Evolutionary conservation across 1,140 invertebrate species (phyloP).

Genomic region (Diachasma alloeum): DNA sequence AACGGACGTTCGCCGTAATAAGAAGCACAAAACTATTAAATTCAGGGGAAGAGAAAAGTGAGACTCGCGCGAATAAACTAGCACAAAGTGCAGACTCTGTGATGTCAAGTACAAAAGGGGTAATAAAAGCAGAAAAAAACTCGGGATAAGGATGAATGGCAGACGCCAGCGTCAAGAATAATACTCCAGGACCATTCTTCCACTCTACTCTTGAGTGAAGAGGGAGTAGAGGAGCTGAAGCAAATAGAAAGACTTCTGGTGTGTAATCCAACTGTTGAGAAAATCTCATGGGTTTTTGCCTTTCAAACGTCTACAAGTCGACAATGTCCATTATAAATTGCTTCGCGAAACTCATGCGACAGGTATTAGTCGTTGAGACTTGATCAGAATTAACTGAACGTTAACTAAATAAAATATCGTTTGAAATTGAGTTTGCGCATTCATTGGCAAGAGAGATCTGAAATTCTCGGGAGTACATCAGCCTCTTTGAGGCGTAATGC

Average conservation of each 20-base stretch:
- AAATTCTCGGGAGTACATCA: neutral
- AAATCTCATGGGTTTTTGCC: neutral
- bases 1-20: neutral
- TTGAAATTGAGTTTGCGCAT: no score
- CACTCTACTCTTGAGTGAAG: neutral
- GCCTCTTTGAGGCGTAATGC: neutral
- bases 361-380: no score
- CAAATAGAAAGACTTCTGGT: conserved; percentile 9
- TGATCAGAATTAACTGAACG: no score
- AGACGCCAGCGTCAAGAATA: neutral
- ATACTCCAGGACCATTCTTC: neutral
- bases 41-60: neutral
- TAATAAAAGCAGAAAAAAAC: neutral
- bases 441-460: no score
- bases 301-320: neutral
- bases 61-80: neutral
- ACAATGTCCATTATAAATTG: neutral
- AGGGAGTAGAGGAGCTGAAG: neutral
- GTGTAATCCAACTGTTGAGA: conserved; percentile 7
- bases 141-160: neutral
- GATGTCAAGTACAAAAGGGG: neutral
- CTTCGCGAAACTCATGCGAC: no score
- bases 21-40: neutral
- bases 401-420: no score
- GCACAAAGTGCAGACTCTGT: neutral